A percentile compares a stretch with the other conserved stretches of the same genome.
These are phyloP conservation scores for Leptothorax acervorum DNA, from an alignment of 2,888 invertebrate genomes.

Conservation along the genomic window DNA sequence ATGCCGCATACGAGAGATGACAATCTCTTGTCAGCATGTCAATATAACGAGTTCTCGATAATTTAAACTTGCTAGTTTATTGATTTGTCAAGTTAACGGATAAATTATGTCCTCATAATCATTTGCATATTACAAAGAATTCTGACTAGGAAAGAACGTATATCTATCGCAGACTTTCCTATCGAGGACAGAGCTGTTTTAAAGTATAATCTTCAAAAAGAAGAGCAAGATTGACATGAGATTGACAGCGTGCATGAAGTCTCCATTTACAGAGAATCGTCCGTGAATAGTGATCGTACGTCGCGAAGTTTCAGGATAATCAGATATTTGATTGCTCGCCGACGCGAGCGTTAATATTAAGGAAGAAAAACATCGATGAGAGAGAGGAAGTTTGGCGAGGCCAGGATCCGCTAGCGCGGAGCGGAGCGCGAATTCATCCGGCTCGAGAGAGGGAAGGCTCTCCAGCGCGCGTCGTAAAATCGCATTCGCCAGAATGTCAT, in stretches of 20 bases:
- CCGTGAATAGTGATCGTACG: neutral
- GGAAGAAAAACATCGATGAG: neutral
- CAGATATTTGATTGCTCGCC: constrained; percentile 55
- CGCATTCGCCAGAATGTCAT: constrained; percentile 57
- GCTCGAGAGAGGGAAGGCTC: neutral
- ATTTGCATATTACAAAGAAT: neutral
- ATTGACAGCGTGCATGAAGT: neutral
- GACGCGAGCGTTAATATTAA: neutral
- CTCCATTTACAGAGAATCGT: constrained; percentile 5
- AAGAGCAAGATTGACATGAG: neutral
- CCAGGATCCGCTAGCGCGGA: constrained; percentile 11
- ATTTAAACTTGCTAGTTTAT: neutral
- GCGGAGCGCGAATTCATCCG: constrained; percentile 37
- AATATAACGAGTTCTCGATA: neutral
- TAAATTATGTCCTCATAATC: neutral
- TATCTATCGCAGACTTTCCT: neutral
- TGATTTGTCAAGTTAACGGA: neutral
- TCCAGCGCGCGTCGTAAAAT: constrained; percentile 34
- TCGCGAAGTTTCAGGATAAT: constrained; percentile 40
- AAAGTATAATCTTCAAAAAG: neutral
- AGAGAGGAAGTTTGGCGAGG: neutral
- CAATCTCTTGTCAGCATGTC: neutral
- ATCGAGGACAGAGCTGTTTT: neutral
- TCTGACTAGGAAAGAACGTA: neutral
- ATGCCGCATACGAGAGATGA: no score